Evolutionary conservation across 2,113 vertebrate species (phyloP), one percentile per base, ranked within the genome.

Genomic region (Corvus cornix): DNA sequence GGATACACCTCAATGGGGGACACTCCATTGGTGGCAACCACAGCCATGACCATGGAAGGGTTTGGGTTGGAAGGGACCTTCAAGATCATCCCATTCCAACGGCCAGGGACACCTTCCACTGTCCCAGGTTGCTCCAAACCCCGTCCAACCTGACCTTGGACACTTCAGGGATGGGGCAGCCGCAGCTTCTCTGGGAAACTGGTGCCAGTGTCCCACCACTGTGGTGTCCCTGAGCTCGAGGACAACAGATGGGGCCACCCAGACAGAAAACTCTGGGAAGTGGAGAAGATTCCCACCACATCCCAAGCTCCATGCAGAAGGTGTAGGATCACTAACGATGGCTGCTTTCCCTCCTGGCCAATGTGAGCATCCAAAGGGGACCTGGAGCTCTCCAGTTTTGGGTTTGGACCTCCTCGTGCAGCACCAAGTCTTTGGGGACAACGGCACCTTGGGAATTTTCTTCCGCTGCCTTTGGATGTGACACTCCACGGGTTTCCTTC

Each of bases 401-500:
- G 49, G 30, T 24, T 48, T 53, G 49, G 27, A 59, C 4, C 20
- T 20, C n/a, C 53, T 44, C 0, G 1, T 20, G 30, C 5, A 21
- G 44, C 68, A 9, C 15, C 0, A 4, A 51, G 18, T n/a, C 9
- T 27, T 5, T 10, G 21, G 52, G 73, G 31, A 80, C 23, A 6
- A 11, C 2, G 16, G 51, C 0, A 2, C 35, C 11, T 2, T 0
- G 3, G 28, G 31, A 56, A 60, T 4, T 21, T 39, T 44, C 80
- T 89, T 12, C 70, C 7, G 8, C 44, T 55, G 55, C 44, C 39
- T 78, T 43, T 10, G 53, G 59, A 52, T 18, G 43, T 0, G 1
- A 43, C 0, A 0, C 13, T 46, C 48, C 43, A 8, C 16, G 0
- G 0, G 1, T 31, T 66, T 19, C 63, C 62, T 23, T 2, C 9